Base-by-base conservation (phyloP, 2,888 invertebrate species). In the Seira musarum region DNA sequence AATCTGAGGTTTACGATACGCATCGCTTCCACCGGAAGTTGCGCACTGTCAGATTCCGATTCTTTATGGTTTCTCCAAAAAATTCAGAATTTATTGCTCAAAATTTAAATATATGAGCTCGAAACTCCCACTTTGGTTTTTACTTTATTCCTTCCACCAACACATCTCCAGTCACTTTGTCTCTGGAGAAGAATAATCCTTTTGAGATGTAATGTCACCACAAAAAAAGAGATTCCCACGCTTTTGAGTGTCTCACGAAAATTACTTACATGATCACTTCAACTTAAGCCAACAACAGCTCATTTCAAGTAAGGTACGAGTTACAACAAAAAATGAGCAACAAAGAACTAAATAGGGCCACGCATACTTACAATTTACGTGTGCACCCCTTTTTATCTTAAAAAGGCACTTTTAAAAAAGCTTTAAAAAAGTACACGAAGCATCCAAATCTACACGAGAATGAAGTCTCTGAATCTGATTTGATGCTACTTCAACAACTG, bases 11-110 rank as follows among this genome's bases (percentile, higher is more conserved):
- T 53, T 30, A 8, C 3, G 30, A 30, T 53, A 53, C 53, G 53
- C 53, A 53, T 53, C 53, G 53, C 17, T 53, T 53, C 53, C 53
- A 53, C 53, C 53, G 53, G 53, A 53, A 53, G 53, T 53, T 53
- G 3, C 53, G 3, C 53, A 30, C 53, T 53, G 53, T 53, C 53
- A 53, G 53, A 53, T 8, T 53, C 53, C 53, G 53, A 53, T 53
- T 53, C 53, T 53, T 53, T 53, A 53, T 53, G 53, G 53, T 53
- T 53, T 53, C 53, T 53, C 53, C 53, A 53, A 53, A 30, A 30
- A 53, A 53, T 17, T 53, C 53, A 13, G 17, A 53, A 13, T 53
- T 53, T 53, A 8, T 53, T 13, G 3, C 15, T 13, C 17, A 17
- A 3, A 53, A 53, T 40, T 6, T n/a, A n/a, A n/a, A n/a, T n/a